These are phyloP conservation scores for Gavia stellata DNA, from an alignment of 2,113 vertebrate species.

Conservation along the genomic window DNA sequence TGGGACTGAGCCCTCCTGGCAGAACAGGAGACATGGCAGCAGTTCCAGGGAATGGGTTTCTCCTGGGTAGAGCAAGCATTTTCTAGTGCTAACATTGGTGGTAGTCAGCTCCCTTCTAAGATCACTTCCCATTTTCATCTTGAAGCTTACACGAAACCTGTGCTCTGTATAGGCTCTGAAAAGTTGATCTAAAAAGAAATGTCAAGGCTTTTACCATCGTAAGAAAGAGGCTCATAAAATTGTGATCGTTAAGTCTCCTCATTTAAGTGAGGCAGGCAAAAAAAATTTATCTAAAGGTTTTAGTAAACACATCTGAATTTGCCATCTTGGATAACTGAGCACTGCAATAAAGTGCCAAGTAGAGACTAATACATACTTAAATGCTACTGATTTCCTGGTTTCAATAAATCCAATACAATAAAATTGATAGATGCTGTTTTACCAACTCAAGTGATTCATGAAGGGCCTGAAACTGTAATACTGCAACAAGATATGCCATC, in stretches of 20 bases:
- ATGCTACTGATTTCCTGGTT: neutral
- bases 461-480: neutral
- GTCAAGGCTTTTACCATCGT: neutral
- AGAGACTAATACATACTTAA: neutral
- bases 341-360: neutral
- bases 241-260: neutral
- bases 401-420: slow-evolving; percentile 3
- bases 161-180: neutral
- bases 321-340: neutral
- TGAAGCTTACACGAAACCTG: neutral
- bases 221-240: neutral
- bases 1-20: neutral
- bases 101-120: neutral
- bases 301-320: slow-evolving; percentile 12
- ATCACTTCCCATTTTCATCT: neutral
- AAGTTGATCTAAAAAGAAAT: slow-evolving; percentile 3
- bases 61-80: neutral
- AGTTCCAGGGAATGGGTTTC: neutral
- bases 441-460: slow-evolving; percentile 39
- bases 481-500: slow-evolving; percentile 23
- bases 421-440: slow-evolving; percentile 47
- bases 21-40: neutral
- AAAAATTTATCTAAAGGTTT: neutral
- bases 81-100: neutral
- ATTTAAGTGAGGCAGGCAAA: neutral